Conservation (phyloP, 2,888 invertebrate species). For the Chelonus formosanus region DNA sequence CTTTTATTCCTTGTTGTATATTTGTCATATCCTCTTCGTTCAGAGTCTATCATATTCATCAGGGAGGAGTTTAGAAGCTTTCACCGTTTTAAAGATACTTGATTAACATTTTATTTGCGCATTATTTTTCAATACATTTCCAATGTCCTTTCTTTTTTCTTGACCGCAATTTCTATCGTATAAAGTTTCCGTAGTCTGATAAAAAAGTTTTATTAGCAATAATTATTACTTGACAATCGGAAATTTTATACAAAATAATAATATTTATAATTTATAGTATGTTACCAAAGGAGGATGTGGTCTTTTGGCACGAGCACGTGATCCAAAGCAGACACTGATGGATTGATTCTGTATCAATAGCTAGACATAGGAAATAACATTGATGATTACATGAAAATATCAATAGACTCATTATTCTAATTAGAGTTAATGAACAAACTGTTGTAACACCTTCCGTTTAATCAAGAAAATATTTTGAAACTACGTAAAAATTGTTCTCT, state of each 20-base stretch:
- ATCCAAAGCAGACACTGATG: constrained; percentile 13
- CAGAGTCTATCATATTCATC: no score
- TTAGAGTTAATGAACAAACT: neutral
- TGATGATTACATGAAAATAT: neutral
- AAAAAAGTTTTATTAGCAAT: neutral
- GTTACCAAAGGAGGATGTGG: constrained; percentile 32
- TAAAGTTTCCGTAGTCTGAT: neutral
- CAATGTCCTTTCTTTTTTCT: constrained; percentile 1
- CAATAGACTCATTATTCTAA: neutral
- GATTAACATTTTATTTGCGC: neutral
- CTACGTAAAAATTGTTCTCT: neutral
- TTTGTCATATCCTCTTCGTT: no score
- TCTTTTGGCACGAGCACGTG: constrained; percentile 38
- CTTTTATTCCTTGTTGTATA: no score
- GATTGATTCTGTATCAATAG: no score
- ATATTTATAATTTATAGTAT: constrained; percentile 37
- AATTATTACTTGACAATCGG: neutral
- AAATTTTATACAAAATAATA: constrained; percentile 2
- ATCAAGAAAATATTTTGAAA: neutral
- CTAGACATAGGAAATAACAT: neutral
- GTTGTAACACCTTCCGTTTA: neutral
- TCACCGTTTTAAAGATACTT: constrained; percentile 14
- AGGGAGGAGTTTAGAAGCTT: constrained; percentile 7
- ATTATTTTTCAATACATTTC: constrained; percentile 6
- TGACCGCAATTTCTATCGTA: constrained; percentile 11